These are phyloP conservation scores for Xanthorhoe spadicearia DNA, from an alignment of 2,888 invertebrate genomes.

Conservation along the genomic window DNA sequence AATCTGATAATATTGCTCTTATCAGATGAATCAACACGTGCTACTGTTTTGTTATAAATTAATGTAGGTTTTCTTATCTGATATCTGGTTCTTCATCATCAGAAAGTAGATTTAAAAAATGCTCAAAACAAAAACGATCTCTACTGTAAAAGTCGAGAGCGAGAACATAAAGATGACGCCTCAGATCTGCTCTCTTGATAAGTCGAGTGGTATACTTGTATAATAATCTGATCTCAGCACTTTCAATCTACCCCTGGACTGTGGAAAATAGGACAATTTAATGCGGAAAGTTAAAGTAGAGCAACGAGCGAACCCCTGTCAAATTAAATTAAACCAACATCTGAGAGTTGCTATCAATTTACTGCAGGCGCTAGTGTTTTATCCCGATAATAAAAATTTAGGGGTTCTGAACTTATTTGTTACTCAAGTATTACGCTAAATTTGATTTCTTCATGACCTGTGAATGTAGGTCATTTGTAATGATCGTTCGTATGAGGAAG, in stretches of 20 bases:
- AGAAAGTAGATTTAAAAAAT: too few relatives aligned
- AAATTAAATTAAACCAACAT: constrained; percentile 28
- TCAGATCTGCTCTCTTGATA: neutral
- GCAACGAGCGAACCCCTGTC: constrained; percentile 5
- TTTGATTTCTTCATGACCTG: too few relatives aligned
- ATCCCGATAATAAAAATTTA: neutral
- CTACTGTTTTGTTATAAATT: too few relatives aligned
- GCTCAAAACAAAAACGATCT: neutral
- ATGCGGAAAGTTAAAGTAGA: neutral
- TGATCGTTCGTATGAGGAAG: too few relatives aligned
- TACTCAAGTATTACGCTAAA: too few relatives aligned
- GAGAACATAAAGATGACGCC: neutral
- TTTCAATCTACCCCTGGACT: neutral
- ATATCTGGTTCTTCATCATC: too few relatives aligned
- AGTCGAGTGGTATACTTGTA: neutral
- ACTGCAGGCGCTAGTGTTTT: constrained; percentile 26
- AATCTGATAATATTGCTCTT: too few relatives aligned
- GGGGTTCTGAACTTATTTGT: neutral
- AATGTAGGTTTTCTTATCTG: too few relatives aligned
- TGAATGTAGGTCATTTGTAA: too few relatives aligned
- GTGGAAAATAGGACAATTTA: neutral
- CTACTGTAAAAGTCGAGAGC: neutral
- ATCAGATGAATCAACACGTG: too few relatives aligned
- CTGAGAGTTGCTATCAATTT: constrained; percentile 35
- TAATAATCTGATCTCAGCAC: neutral